Evolutionary conservation across 2,797 vertebrate genomes (phyloP), one percentile per base, ranked within the genome.

Genomic region (Pyrocephalus nanus): DNA sequence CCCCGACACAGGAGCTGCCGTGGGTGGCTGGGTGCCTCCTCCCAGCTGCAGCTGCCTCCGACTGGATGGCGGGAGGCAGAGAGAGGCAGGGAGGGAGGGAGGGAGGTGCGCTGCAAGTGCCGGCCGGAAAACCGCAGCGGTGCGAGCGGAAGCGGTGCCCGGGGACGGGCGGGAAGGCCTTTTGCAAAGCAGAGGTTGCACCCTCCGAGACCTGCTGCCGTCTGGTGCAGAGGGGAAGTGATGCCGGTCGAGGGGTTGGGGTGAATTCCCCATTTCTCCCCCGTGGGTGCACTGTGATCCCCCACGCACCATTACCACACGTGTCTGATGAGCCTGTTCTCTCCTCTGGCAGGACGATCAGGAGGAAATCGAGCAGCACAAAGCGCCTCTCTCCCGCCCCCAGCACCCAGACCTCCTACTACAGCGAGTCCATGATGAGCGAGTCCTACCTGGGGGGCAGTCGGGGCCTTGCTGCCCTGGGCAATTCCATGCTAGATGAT

Each of bases 341-440:
- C 1, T 2, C 29, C 45, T 40, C 26, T 23, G 18, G 15, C 92
- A 98, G 98, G 96, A 96, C 73, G 2, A 21, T 97, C 73, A 96
- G 97, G 91, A 98, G 83, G 91, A 98, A 98, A 80, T 71, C 96
- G 0, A 95, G 84, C 80, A 94, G 79, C 82, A 60, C 74, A 1
- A 98, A 97, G 92, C 97, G 95, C 29, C 86, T 94, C 7, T 98
- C 98, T 32, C 97, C 98, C 0, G 77, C 89, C 42, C 92, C 97
- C 5, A 94, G 97, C 34, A 47, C 96, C 2, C 97, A 98, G 70
- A 98, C 97, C 65, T 97, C 97, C 53, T 98, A 98, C 87, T 98
- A 98, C 81, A 98, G 98, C 4, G 98, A 98, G 95, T 98, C 98
- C 2, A 3, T 98, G 90, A 88, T 98, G 86, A 97, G 94, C 2